Evolutionary conservation across 2,888 invertebrate genomes (phyloP).

Genomic region (Cristatella mucedo): DNA sequence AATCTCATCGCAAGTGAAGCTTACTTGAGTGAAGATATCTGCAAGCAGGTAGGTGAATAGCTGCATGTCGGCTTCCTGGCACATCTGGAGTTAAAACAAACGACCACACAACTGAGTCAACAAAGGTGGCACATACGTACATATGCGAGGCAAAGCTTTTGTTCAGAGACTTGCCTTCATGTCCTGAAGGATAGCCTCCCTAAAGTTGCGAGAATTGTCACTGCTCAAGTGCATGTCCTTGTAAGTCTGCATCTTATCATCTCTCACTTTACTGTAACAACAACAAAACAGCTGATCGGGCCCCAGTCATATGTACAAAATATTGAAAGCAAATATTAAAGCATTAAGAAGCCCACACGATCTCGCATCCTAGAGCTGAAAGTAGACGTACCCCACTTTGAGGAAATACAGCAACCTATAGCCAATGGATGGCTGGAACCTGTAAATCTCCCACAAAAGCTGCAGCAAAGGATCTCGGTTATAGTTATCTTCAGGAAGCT

Average conservation of each 20-base stretch:
- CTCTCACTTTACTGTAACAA: conserved; percentile 42
- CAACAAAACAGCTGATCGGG: conserved; percentile 8
- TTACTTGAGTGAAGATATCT: conserved; percentile 64
- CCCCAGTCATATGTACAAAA: too few relatives aligned
- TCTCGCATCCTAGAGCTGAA: neutral
- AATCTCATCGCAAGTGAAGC: too few relatives aligned
- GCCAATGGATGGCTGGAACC: conserved; percentile 55
- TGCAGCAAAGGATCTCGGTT: conserved; percentile 60
- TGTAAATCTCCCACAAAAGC: conserved; percentile 62
- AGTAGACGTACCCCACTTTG: conserved; percentile 46
- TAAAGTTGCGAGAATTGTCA: too few relatives aligned
- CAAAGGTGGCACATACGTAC: neutral
- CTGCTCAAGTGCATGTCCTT: too few relatives aligned
- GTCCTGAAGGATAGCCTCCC: too few relatives aligned
- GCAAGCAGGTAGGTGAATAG: conserved; percentile 81
- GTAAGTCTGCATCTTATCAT: conserved; percentile 68
- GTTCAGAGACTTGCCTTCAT: too few relatives aligned
- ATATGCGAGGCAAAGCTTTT: neutral
- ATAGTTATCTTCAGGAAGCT: conserved; percentile 55
- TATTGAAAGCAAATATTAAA: neutral
- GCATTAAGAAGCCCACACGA: neutral
- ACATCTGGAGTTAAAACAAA: conserved; percentile 43
- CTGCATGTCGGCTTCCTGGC: conserved; percentile 72
- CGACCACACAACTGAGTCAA: neutral
- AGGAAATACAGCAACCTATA: conserved; percentile 75